These are phyloP conservation scores for Lymantria dispar DNA, from an alignment of 2,888 invertebrate genomes.

Conservation along the genomic window DNA sequence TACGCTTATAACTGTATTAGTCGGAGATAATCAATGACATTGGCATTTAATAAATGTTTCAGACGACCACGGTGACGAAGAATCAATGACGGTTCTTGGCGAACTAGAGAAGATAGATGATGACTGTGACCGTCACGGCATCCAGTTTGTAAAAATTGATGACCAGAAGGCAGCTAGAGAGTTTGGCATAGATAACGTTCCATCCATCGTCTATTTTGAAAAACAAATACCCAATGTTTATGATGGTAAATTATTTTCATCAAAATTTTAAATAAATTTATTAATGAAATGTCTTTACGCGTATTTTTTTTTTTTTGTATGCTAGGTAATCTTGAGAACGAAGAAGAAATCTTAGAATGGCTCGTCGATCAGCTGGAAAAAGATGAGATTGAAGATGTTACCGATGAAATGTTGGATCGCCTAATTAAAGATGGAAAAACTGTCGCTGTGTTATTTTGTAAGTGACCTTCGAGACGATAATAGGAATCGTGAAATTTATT, in stretches of 20 bases:
- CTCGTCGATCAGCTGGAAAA: slow-evolving; percentile 92
- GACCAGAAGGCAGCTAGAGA: slow-evolving; percentile 91
- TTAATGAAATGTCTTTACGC: background rate
- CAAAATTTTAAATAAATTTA: background rate
- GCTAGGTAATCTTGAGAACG: slow-evolving; percentile 91
- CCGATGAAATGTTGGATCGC: slow-evolving; percentile 96
- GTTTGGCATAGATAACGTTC: slow-evolving; percentile 92
- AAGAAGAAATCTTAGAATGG: slow-evolving; percentile 95
- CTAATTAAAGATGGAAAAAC: slow-evolving; percentile 94
- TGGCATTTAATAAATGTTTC: slow-evolving; percentile 25
- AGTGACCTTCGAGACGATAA: slow-evolving; percentile 52
- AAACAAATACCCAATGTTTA: slow-evolving; percentile 96
- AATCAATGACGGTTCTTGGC: slow-evolving; percentile 91
- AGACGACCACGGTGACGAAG: slow-evolving; percentile 95
- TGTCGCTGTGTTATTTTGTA: slow-evolving; percentile 95
- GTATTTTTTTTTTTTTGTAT: slow-evolving; percentile 2
- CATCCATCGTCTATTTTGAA: slow-evolving; percentile 95
- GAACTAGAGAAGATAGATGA: slow-evolving; percentile 97
- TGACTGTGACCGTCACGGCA: slow-evolving; percentile 95
- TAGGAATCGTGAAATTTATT: background rate
- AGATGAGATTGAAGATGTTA: slow-evolving; percentile 97
- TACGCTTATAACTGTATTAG: background rate
- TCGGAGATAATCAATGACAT: background rate
- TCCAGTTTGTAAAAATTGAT: slow-evolving; percentile 96
- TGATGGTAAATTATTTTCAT: slow-evolving; percentile 82